These are phyloP conservation scores for Pica pica DNA, from an alignment of 2,113 vertebrate genomes.

Conservation along the genomic window DNA sequence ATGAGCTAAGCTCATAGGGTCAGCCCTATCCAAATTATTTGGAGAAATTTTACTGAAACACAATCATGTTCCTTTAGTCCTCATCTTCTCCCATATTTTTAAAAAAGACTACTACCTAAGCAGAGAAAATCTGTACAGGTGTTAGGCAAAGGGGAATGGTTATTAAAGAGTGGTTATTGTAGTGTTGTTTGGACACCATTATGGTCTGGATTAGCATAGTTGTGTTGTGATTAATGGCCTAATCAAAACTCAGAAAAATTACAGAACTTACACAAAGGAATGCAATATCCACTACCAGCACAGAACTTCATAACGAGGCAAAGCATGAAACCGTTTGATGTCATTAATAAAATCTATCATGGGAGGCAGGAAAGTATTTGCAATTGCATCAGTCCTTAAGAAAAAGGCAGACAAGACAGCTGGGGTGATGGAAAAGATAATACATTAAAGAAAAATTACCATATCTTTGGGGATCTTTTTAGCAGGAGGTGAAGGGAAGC, in stretches of 20 bases:
- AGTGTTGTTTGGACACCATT: neutral
- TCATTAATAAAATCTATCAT: conserved; percentile 1
- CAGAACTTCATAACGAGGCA: neutral
- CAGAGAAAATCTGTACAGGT: neutral
- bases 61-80: neutral
- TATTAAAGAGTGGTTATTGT: neutral
- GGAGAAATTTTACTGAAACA: neutral
- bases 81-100: neutral
- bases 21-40: neutral
- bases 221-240: conserved; percentile 25
- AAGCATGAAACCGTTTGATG: conserved; percentile 14
- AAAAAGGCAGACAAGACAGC: neutral
- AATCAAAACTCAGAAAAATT: conserved; percentile 3
- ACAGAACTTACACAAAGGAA: conserved; percentile 2
- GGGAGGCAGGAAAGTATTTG: neutral
- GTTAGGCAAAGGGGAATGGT: neutral
- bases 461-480: neutral
- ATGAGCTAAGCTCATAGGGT: neutral
- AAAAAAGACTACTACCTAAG: neutral
- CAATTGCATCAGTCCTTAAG: neutral
- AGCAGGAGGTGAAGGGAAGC: neutral
- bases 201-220: neutral
- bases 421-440: neutral
- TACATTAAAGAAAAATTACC: conserved; percentile 13
- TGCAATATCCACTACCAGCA: neutral